Conservation (phyloP, 2,113 vertebrate genomes). For the Vireo altiloquus region DNA sequence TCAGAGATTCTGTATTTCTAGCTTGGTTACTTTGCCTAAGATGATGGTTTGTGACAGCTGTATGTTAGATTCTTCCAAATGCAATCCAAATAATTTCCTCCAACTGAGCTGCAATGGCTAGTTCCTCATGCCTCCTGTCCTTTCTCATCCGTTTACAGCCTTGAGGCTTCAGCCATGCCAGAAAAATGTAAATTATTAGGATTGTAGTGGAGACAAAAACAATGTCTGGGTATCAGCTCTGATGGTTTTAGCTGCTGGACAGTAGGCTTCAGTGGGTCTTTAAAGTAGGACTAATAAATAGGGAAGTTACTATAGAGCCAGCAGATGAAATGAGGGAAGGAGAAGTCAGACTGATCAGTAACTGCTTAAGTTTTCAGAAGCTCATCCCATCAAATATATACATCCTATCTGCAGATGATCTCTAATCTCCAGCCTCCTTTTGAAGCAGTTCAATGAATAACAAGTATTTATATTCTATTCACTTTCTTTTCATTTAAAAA, state of each 20-base stretch:
- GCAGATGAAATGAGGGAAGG: background rate
- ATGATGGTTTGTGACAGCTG: background rate
- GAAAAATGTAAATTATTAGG: background rate
- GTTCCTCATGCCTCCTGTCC: background rate
- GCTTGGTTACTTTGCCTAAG: background rate
- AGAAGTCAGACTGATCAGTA: background rate
- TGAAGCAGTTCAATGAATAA: background rate
- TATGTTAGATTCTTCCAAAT: background rate
- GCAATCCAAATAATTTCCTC: background rate
- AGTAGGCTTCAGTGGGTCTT: background rate
- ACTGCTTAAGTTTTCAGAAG: background rate
- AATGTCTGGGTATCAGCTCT: background rate
- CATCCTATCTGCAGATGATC: background rate
- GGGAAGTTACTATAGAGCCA: background rate
- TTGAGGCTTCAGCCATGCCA: rapidly evolving
- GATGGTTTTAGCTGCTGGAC: background rate
- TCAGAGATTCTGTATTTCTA: background rate
- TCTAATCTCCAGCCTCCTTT: background rate
- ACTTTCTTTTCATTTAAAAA: background rate
- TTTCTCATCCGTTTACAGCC: background rate
- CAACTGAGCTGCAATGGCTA: background rate
- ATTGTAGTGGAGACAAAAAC: background rate
- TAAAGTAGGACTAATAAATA: background rate
- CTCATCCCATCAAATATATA: background rate
- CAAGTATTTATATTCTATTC: background rate